phyloP scores from a whole-genome alignment of 2,888 invertebrate species.

The Hermaeophaga mercurialis region DNA sequence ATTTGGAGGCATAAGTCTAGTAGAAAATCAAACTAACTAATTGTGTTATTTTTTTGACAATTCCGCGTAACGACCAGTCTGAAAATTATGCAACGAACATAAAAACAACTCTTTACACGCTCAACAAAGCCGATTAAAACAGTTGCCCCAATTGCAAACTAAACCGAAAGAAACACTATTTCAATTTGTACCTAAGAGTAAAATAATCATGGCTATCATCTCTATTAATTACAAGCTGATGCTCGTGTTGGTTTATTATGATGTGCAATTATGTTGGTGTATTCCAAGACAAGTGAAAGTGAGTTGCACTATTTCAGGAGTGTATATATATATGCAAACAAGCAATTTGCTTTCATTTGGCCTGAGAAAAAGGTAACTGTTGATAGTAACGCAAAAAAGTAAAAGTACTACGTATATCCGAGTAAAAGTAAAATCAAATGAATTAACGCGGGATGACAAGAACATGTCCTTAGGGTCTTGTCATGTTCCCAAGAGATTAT shows the following conservation, averaged over 20 bases:
- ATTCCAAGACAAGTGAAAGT: slow-evolving; percentile 29
- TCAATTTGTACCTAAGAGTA: background rate
- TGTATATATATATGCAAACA: slow-evolving; percentile 32
- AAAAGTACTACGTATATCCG: slow-evolving; percentile 15
- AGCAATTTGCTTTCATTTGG: slow-evolving; percentile 28
- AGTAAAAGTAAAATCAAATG: slow-evolving; percentile 9
- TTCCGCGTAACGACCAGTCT: no score
- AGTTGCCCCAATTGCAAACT: background rate
- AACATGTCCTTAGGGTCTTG: no score
- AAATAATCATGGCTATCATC: background rate
- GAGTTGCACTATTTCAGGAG: slow-evolving; percentile 31
- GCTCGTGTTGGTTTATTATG: background rate
- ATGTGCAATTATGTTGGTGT: slow-evolving; percentile 8
- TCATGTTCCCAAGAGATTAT: no score
- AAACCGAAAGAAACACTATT: background rate
- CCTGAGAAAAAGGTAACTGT: slow-evolving; percentile 15
- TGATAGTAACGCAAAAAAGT: slow-evolving; percentile 12
- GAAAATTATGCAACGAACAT: no score
- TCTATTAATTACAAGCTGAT: background rate
- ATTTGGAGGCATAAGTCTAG: no score
- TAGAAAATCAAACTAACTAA: no score
- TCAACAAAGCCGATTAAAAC: slow-evolving; percentile 1
- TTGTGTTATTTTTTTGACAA: no score
- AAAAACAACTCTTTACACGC: slow-evolving; percentile 5
- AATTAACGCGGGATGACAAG: background rate